These are phyloP conservation scores for Lampropteryx suffumata DNA, from an alignment of 2,888 invertebrate species.

Conservation along the genomic window DNA sequence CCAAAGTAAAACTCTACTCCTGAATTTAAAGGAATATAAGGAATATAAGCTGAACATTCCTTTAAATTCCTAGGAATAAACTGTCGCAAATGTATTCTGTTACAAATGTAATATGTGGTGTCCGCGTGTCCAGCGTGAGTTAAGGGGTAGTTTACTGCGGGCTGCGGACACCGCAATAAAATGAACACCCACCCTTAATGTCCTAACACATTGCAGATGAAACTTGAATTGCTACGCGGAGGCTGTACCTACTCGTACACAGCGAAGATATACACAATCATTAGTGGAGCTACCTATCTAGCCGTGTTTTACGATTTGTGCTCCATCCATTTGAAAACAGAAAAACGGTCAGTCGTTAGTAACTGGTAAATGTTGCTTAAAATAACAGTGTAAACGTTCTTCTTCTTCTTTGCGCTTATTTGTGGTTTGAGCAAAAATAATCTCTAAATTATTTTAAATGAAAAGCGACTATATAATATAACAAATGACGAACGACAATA, in stretches of 20 bases:
- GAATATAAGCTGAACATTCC: conserved; percentile 25
- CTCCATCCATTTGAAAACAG: neutral
- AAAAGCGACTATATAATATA: too few relatives aligned
- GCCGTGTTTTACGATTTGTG: neutral
- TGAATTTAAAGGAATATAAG: too few relatives aligned
- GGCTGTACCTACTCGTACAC: conserved; percentile 7
- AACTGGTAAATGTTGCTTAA: too few relatives aligned
- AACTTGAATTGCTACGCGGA: conserved; percentile 32
- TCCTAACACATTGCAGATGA: conserved; percentile 43
- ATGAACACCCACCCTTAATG: conserved; percentile 53
- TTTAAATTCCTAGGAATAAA: conserved; percentile 28
- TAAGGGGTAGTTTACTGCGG: conserved; percentile 50
- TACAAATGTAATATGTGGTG: conserved; percentile 37
- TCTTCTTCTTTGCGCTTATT: too few relatives aligned
- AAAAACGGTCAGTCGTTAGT: too few relatives aligned
- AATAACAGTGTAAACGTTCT: too few relatives aligned
- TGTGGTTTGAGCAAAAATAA: too few relatives aligned
- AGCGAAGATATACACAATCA: conserved; percentile 5
- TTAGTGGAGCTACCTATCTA: neutral
- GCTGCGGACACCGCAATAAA: conserved; percentile 54
- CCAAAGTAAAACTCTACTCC: too few relatives aligned
- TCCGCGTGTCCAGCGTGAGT: conserved; percentile 37
- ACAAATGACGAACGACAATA: too few relatives aligned
- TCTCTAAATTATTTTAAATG: too few relatives aligned
- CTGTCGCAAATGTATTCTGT: conserved; percentile 34